phyloP scores from a whole-genome alignment of 2,113 vertebrate genomes.

The Laticauda laticaudata region DNA sequence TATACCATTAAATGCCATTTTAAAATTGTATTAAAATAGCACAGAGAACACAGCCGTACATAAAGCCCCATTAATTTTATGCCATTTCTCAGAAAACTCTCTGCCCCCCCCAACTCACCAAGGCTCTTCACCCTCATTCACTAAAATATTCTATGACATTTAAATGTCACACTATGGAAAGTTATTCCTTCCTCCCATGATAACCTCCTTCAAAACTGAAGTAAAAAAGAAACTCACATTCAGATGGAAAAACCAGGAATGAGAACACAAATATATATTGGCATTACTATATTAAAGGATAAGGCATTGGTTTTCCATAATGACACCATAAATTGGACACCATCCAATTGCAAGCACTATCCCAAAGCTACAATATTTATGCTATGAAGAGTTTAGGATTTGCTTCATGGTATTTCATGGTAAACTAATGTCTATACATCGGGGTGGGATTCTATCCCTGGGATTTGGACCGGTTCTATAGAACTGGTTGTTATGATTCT shows the following conservation, averaged over 20 bases:
- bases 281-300: slow-evolving; percentile 7
- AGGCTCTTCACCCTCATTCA: slow-evolving; percentile 11
- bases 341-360: slow-evolving; percentile 32
- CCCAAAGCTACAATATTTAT: slow-evolving; percentile 28
- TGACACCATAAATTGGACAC: slow-evolving; percentile 34
- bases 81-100: slow-evolving; percentile 31
- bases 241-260: not conserved
- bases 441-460: too few relatives aligned
- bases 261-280: not conserved
- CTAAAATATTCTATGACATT: slow-evolving; percentile 51
- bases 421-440: not conserved
- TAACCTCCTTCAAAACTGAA: slow-evolving; percentile 28
- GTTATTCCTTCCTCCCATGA: slow-evolving; percentile 29
- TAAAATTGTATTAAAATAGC: slow-evolving; percentile 25
- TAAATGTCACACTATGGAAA: slow-evolving; percentile 36
- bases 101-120: not conserved
- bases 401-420: not conserved
- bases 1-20: slow-evolving; percentile 48
- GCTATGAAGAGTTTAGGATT: not conserved
- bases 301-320: slow-evolving; percentile 34
- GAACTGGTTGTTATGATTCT: too few relatives aligned
- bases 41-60: slow-evolving; percentile 14
- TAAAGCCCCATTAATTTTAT: slow-evolving; percentile 25
- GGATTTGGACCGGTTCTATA: too few relatives aligned
- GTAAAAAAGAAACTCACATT: slow-evolving; percentile 4